Evolutionary conservation across 2,113 vertebrate genomes (phyloP).

Genomic region (Burhinus bistriatus): DNA sequence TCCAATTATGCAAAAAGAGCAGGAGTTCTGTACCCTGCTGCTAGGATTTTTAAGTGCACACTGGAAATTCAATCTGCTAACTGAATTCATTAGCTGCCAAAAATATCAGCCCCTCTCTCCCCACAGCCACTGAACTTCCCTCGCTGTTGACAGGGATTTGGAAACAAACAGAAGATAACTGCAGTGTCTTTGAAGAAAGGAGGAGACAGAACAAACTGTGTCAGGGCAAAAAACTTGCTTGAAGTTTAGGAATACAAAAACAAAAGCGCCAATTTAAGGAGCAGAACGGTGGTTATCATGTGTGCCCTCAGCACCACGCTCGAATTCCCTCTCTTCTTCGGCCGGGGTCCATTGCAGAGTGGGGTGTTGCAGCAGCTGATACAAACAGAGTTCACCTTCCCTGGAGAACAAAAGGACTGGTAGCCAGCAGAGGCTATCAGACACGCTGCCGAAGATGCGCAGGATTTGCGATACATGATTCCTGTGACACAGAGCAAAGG

Average conservation of each 20-base stretch:
- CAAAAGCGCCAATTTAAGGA: conserved; percentile 50
- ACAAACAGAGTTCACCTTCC: conserved; percentile 94
- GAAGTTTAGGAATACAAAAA: conserved; percentile 60
- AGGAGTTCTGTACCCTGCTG: background rate
- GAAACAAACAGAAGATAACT: conserved; percentile 47
- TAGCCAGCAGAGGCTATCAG: conserved; percentile 96
- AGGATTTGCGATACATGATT: conserved; percentile 94
- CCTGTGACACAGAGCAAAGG: conserved; percentile 78
- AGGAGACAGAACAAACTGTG: background rate
- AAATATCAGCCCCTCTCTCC: background rate
- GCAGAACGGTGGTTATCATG: conserved; percentile 3
- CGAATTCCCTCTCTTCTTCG: conserved; percentile 79
- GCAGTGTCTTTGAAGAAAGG: conserved; percentile 39
- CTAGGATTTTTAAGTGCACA: conserved; percentile 10
- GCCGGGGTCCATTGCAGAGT: conserved; percentile 92
- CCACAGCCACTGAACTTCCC: conserved; percentile 23
- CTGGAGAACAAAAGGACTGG: conserved; percentile 95
- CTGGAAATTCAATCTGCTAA: conserved; percentile 50
- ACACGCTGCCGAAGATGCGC: conserved; percentile 91
- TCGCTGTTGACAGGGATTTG: conserved; percentile 31
- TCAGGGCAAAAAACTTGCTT: background rate
- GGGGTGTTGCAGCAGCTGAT: conserved; percentile 98
- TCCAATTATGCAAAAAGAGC: conserved; percentile 9
- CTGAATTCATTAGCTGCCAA: conserved; percentile 48
- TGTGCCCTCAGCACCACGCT: background rate